A percentile compares a stretch with the other conserved stretches of the same genome.
phyloP scores from a whole-genome alignment of 1,140 invertebrate species.

The Thaumatotibia leucotreta region DNA sequence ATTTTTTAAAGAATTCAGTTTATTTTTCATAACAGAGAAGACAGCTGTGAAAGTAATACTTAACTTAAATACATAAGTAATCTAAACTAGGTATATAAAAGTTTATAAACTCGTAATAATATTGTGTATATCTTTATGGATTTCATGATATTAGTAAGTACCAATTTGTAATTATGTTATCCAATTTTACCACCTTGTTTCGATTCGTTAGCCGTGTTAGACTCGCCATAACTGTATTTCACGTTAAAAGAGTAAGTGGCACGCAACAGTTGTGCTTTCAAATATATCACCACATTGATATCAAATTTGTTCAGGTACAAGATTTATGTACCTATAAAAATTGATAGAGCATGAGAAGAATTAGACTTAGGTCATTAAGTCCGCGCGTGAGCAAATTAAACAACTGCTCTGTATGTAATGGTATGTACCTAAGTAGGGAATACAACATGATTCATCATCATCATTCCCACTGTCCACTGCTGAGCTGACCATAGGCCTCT shows the following conservation, averaged over 20 bases:
- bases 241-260: not conserved
- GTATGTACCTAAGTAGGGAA: not conserved
- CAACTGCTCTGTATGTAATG: too few species aligned
- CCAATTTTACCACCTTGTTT: constrained; percentile 10
- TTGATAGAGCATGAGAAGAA: not conserved
- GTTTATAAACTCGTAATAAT: not conserved
- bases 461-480: too few species aligned
- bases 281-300: not conserved
- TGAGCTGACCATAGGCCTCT: too few species aligned
- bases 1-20: too few species aligned
- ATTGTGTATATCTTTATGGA: not conserved
- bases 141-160: not conserved
- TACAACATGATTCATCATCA: too few species aligned
- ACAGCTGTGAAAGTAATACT: too few species aligned
- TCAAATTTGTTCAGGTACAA: not conserved
- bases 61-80: too few species aligned
- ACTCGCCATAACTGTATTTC: constrained; percentile 1
- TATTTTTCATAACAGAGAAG: too few species aligned
- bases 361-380: not conserved
- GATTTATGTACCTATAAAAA: not conserved
- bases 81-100: too few species aligned
- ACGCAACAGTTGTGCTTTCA: not conserved
- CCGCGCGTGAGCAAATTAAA: not conserved
- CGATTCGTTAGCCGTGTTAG: constrained; percentile 5
- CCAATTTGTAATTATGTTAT: not conserved